Evolutionary conservation across 2,113 vertebrate genomes (phyloP).

Genomic region (Odocoileus virginianus): DNA sequence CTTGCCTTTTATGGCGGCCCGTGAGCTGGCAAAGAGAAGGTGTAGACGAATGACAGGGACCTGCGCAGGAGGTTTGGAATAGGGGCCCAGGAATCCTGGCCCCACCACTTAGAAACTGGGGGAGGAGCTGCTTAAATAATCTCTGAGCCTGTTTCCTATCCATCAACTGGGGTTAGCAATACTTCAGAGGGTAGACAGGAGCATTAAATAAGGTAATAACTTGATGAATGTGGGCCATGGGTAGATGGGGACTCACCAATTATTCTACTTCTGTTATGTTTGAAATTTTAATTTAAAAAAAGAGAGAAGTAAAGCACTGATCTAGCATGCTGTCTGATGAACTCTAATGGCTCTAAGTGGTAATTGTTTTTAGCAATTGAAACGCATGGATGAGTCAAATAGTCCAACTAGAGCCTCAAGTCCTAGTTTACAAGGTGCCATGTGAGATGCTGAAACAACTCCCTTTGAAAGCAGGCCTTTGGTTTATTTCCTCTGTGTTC

Average conservation of each 20-base stretch:
- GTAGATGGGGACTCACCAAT: background rate
- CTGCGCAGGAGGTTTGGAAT: accelerated
- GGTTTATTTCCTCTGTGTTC: background rate
- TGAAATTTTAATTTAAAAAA: background rate
- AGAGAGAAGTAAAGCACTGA: background rate
- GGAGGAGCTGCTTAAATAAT: background rate
- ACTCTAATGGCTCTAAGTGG: background rate
- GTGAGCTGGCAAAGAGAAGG: background rate
- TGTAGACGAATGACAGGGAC: background rate
- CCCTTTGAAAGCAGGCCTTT: background rate
- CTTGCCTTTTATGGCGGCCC: no score
- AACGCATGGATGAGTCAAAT: background rate
- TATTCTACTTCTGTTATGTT: background rate
- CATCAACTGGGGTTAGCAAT: background rate
- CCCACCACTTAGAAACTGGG: background rate
- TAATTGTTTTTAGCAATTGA: background rate
- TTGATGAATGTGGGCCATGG: background rate
- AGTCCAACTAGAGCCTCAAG: background rate
- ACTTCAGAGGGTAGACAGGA: background rate
- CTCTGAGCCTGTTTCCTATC: background rate
- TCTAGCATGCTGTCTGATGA: background rate
- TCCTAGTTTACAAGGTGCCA: background rate
- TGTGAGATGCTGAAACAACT: background rate
- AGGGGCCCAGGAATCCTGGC: accelerated
- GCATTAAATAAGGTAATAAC: background rate